These are phyloP conservation scores for Anolis apletophallus DNA, from an alignment of 2,797 vertebrate species.

Conservation along the genomic window DNA sequence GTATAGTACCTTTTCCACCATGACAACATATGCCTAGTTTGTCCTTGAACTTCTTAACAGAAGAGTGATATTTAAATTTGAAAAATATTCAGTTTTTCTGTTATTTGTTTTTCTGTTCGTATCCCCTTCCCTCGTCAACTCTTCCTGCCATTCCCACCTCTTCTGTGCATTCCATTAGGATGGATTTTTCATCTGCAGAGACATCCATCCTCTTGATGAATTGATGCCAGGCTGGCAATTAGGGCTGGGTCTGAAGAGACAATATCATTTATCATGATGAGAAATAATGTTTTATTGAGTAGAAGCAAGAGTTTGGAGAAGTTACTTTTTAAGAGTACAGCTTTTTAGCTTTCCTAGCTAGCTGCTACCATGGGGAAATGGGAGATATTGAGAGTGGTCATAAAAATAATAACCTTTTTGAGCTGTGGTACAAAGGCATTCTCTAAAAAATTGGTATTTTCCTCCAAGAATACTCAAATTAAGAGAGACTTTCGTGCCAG, in stretches of 20 bases:
- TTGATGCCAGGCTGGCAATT: neutral
- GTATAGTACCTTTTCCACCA: neutral
- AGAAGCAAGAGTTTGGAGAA: neutral
- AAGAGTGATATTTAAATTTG: neutral
- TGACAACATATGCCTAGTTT: neutral
- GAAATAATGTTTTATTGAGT: neutral
- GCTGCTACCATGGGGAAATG: neutral
- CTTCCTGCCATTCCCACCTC: neutral
- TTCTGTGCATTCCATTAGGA: neutral
- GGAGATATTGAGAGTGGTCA: too few species aligned
- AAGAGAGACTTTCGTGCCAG: too few species aligned
- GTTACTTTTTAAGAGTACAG: neutral
- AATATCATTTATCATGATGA: neutral
- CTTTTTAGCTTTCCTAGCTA: neutral
- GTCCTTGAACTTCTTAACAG: neutral
- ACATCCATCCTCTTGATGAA: neutral
- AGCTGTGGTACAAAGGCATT: neutral
- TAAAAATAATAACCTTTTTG: neutral
- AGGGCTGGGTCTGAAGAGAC: neutral
- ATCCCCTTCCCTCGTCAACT: neutral
- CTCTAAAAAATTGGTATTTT: neutral
- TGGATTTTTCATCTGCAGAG: neutral
- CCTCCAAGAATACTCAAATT: neutral
- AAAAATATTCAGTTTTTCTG: neutral
- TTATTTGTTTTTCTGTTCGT: neutral